Evolutionary conservation across 2,797 vertebrate genomes (phyloP).

Genomic region (Pseudocheirus occidentalis): DNA sequence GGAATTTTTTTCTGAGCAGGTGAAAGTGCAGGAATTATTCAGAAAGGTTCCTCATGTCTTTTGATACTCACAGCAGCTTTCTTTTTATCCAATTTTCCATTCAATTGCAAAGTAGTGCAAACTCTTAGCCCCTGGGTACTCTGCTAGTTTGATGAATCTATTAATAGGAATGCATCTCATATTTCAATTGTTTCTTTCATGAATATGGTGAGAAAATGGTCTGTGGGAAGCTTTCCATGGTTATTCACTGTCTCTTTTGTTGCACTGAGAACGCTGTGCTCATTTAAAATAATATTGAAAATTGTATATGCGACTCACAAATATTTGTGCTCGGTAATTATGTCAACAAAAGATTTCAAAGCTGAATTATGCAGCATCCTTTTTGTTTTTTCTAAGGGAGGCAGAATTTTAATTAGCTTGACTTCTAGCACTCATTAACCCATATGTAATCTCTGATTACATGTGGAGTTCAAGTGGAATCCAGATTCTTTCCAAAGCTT

Average conservation of each 20-base stretch:
- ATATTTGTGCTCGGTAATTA: slow-evolving; percentile 81
- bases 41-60: not conserved
- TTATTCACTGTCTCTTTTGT: slow-evolving; percentile 49
- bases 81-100: slow-evolving; percentile 27
- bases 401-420: slow-evolving; percentile 83
- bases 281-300: slow-evolving; percentile 69
- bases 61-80: slow-evolving; percentile 6
- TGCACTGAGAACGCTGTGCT: slow-evolving; percentile 34
- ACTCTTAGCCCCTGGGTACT: not conserved
- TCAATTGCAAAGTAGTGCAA: not conserved
- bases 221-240: slow-evolving; percentile 25
- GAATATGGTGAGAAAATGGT: slow-evolving; percentile 55
- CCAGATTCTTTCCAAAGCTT: slow-evolving; percentile 74
- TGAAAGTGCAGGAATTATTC: slow-evolving; percentile 30
- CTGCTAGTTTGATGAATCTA: slow-evolving; percentile 5
- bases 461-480: slow-evolving; percentile 74
- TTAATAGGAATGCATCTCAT: slow-evolving; percentile 9
- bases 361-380: slow-evolving; percentile 68
- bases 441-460: slow-evolving; percentile 73
- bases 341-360: slow-evolving; percentile 72
- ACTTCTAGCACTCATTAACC: slow-evolving; percentile 79
- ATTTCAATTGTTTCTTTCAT: slow-evolving; percentile 47
- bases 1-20: not conserved
- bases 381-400: slow-evolving; percentile 76
- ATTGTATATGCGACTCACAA: slow-evolving; percentile 67